These are phyloP conservation scores for Drosophila punjabiensis DNA, from an alignment of 1,140 invertebrate genomes.

Conservation along the genomic window DNA sequence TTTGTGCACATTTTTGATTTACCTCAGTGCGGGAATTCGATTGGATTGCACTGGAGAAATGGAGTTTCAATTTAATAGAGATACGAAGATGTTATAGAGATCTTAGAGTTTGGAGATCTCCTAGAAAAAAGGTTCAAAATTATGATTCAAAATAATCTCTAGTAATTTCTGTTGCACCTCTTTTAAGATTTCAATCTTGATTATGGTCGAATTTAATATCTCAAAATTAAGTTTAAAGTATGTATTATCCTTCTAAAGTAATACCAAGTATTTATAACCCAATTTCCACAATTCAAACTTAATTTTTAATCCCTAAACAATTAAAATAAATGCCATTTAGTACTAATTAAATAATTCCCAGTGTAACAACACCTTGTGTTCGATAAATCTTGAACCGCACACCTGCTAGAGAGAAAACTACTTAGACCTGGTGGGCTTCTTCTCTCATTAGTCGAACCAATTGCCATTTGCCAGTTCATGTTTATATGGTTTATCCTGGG, in stretches of 20 bases:
- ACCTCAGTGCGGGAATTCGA: constrained; percentile 27
- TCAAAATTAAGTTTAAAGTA: background rate
- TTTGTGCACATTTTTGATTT: constrained; percentile 52
- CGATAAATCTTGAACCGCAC: constrained; percentile 33
- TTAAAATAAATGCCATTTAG: background rate
- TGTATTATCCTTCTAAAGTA: background rate
- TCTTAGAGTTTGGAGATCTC: background rate
- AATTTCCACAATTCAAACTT: no score
- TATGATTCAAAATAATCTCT: background rate
- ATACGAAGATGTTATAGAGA: rapidly evolving
- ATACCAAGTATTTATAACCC: background rate
- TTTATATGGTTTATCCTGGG: constrained; percentile 49
- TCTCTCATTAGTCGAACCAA: constrained; percentile 52
- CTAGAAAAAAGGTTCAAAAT: no score
- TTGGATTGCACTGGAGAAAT: constrained; percentile 15
- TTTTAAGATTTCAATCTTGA: background rate
- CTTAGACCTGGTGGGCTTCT: constrained; percentile 4
- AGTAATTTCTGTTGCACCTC: background rate
- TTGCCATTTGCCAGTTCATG: constrained; percentile 47
- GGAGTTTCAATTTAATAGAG: background rate
- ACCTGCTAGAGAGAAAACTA: constrained; percentile 18
- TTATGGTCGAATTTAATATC: background rate
- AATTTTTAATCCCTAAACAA: background rate
- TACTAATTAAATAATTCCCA: background rate
- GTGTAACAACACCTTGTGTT: constrained; percentile 20